Percentiles rank a stretch among this genome's conserved stretches.
These are phyloP conservation scores for Alviniconcha marisindica DNA, from an alignment of 1,140 invertebrate genomes.

Conservation along the genomic window DNA sequence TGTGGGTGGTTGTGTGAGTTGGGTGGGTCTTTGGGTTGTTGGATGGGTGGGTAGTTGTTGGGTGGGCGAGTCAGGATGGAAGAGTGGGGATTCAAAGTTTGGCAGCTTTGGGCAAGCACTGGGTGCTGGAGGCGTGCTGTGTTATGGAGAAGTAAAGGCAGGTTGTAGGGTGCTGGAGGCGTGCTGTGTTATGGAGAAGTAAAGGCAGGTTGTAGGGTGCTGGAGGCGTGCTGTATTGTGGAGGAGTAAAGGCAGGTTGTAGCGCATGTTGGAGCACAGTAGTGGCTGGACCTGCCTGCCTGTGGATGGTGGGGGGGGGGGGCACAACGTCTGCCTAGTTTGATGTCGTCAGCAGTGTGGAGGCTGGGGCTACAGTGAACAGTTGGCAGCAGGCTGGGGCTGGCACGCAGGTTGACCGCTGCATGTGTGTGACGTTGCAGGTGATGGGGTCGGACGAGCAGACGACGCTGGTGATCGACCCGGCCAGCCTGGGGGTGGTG, in stretches of 20 bases:
- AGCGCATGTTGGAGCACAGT: too few species aligned
- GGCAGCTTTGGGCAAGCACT: too few species aligned
- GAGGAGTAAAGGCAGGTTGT: slow-evolving; percentile 9
- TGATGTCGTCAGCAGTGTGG: too few species aligned
- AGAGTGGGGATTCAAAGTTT: too few species aligned
- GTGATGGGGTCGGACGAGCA: slow-evolving; percentile 35
- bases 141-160: neutral
- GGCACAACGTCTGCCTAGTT: too few species aligned
- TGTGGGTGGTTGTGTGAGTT: too few species aligned
- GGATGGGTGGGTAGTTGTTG: neutral
- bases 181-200: neutral
- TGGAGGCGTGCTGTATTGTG: neutral
- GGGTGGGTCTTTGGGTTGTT: neutral
- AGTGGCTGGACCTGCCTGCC: too few species aligned
- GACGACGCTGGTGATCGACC: slow-evolving; percentile 31
- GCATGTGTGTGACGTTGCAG: slow-evolving; percentile 14
- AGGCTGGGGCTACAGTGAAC: too few species aligned
- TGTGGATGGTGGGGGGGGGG: too few species aligned
- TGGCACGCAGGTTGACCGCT: too few species aligned
- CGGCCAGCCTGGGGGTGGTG: slow-evolving; percentile 23
- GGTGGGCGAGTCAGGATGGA: neutral
- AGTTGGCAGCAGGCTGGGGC: too few species aligned
- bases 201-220: neutral
- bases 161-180: neutral
- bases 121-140: neutral